phyloP scores from a whole-genome alignment of 2,888 invertebrate species.

The Ichneumon xanthorius region DNA sequence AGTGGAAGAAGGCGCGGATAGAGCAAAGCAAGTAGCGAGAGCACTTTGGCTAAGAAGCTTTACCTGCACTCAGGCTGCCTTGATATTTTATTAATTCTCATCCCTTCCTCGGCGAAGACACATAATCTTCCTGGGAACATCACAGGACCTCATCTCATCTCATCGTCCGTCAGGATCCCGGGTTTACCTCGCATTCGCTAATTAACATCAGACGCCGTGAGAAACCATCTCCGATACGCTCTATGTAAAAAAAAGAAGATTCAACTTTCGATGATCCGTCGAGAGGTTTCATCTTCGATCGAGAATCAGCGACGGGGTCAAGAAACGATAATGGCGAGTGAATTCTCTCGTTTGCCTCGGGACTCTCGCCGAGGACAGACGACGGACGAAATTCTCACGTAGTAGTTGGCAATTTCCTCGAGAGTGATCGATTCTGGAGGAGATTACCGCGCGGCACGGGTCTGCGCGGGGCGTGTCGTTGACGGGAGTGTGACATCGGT shows the following conservation, averaged over 20 bases:
- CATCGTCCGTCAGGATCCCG: background rate
- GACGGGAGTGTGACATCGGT: constrained; percentile 65
- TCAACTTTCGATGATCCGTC: no score
- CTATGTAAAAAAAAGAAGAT: background rate
- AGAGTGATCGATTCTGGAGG: constrained; percentile 76
- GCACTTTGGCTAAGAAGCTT: constrained; percentile 78
- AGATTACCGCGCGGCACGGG: constrained; percentile 69
- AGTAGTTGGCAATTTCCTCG: constrained; percentile 77
- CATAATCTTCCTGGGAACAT: constrained; percentile 68
- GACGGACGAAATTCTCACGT: constrained; percentile 54
- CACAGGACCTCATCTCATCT: constrained; percentile 11
- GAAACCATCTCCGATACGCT: background rate
- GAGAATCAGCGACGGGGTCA: constrained; percentile 18
- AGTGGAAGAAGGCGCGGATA: constrained; percentile 37
- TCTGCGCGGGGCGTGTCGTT: constrained; percentile 64
- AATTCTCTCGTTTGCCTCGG: constrained; percentile 21
- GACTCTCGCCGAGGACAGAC: constrained; percentile 18
- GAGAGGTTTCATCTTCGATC: no score
- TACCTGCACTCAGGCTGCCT: constrained; percentile 76
- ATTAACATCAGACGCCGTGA: background rate
- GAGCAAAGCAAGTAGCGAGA: constrained; percentile 57
- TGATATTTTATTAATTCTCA: constrained; percentile 80
- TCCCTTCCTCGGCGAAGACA: constrained; percentile 60
- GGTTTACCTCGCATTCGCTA: background rate
- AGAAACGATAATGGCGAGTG: constrained; percentile 21